These are phyloP conservation scores for Glareola pratincola DNA, from an alignment of 2,113 vertebrate genomes.

Conservation along the genomic window DNA sequence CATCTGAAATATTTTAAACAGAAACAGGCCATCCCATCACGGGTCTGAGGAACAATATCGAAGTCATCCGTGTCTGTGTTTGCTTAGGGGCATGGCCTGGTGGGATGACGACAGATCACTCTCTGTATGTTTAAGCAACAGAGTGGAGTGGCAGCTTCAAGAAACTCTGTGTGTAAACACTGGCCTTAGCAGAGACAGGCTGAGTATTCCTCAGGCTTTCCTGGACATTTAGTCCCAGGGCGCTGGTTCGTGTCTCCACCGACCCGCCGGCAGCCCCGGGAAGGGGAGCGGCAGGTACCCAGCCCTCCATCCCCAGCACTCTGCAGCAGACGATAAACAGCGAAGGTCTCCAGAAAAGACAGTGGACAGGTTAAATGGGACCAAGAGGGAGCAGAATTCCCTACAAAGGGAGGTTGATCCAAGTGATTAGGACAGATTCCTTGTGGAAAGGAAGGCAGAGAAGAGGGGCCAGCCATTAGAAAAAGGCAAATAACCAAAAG, in stretches of 20 bases:
- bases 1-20: slow-evolving; percentile 2
- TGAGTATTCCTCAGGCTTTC: neutral
- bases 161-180: neutral
- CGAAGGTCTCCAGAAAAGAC: neutral
- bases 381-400: neutral
- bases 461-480: neutral
- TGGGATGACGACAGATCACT: neutral
- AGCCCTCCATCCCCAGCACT: neutral
- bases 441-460: neutral
- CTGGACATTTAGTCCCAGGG: neutral
- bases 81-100: neutral
- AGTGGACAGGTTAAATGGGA: neutral
- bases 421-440: neutral
- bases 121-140: neutral
- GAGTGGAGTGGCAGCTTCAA: neutral
- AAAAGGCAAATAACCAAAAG: neutral
- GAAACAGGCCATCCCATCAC: neutral
- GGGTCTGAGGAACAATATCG: neutral
- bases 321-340: neutral
- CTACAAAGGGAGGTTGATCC: neutral
- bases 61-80: neutral
- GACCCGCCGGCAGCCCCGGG: neutral
- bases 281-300: neutral
- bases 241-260: neutral
- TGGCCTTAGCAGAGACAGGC: neutral